Evolutionary conservation across 1,140 invertebrate genomes (phyloP).

Genomic region (Eupeodes corollae): DNA sequence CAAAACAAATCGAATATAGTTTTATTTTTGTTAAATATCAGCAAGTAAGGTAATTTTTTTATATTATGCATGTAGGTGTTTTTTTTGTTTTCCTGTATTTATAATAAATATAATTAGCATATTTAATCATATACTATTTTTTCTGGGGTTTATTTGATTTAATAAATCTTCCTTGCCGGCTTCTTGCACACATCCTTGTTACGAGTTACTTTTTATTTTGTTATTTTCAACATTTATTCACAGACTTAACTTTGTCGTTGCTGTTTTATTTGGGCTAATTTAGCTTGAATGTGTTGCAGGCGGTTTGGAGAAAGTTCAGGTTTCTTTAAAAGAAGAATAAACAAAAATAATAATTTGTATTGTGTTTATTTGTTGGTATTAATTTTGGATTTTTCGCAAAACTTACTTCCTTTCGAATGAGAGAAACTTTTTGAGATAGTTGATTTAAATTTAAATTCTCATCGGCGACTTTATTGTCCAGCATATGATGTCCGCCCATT

Average conservation of each 20-base stretch:
- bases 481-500: constrained; percentile 16
- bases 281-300: constrained; percentile 32
- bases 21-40: too few species aligned
- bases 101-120: too few species aligned
- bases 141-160: too few species aligned
- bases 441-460: constrained; percentile 33
- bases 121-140: too few species aligned
- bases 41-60: too few species aligned
- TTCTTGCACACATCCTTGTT: too few species aligned
- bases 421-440: constrained; percentile 30
- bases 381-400: neutral
- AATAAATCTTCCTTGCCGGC: too few species aligned
- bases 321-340: constrained; percentile 17
- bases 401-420: constrained; percentile 28
- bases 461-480: constrained; percentile 34
- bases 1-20: too few species aligned
- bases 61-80: too few species aligned
- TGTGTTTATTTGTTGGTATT: neutral
- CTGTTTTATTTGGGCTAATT: constrained; percentile 33
- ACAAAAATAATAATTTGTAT: neutral
- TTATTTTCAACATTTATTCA: neutral
- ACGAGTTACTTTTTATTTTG: too few species aligned
- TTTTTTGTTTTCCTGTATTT: too few species aligned
- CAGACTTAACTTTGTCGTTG: constrained; percentile 22
- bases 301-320: constrained; percentile 33